A percentile compares a stretch with the other conserved stretches of the same genome.
Conservation (phyloP, 2,113 vertebrate genomes). For the Tenebrosternarchus preto region DNA sequence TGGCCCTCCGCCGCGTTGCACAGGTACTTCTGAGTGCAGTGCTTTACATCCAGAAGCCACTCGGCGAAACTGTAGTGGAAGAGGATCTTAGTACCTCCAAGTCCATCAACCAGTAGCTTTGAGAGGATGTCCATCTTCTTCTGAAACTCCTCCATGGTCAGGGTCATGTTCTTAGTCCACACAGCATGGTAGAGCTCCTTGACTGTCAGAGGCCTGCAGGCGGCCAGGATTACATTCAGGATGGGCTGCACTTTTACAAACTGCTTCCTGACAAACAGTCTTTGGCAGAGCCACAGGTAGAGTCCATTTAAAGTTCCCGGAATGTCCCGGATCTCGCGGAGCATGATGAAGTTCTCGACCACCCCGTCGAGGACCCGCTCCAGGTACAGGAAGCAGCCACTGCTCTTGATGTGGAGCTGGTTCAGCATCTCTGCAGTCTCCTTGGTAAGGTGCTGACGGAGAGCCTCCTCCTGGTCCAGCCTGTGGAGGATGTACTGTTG, state of each 20-base stretch:
- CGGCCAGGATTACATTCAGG: slow-evolving; percentile 93
- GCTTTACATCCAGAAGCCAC: slow-evolving; percentile 96
- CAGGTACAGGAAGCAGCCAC: slow-evolving; percentile 95
- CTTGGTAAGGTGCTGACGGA: slow-evolving; percentile 96
- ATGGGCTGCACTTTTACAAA: slow-evolving; percentile 98
- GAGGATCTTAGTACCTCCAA: slow-evolving; percentile 90
- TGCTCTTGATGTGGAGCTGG: slow-evolving; percentile 99
- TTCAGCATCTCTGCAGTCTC: slow-evolving; percentile 98
- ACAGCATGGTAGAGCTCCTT: slow-evolving; percentile 92
- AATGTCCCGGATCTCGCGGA: slow-evolving; percentile 96
- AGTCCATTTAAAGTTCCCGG: slow-evolving; percentile 96
- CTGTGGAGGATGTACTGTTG: slow-evolving; percentile 98
- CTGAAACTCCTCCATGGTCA: slow-evolving; percentile 93
- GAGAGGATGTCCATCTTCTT: slow-evolving; percentile 95
- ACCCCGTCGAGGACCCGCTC: slow-evolving; percentile 96
- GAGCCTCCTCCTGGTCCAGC: slow-evolving; percentile 94
- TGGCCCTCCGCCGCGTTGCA: slow-evolving; percentile 96
- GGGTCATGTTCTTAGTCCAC: slow-evolving; percentile 93
- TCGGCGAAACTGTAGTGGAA: slow-evolving; percentile 99
- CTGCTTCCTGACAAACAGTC: slow-evolving; percentile 97
- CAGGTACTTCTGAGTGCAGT: slow-evolving; percentile 97
- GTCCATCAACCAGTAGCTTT: slow-evolving; percentile 89
- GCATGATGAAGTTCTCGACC: slow-evolving; percentile 96
- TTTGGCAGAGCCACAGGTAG: slow-evolving; percentile 98
- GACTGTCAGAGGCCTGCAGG: slow-evolving; percentile 87